Base-by-base conservation (phyloP, 2,888 invertebrate species). In the Watsonalla cultraria region DNA sequence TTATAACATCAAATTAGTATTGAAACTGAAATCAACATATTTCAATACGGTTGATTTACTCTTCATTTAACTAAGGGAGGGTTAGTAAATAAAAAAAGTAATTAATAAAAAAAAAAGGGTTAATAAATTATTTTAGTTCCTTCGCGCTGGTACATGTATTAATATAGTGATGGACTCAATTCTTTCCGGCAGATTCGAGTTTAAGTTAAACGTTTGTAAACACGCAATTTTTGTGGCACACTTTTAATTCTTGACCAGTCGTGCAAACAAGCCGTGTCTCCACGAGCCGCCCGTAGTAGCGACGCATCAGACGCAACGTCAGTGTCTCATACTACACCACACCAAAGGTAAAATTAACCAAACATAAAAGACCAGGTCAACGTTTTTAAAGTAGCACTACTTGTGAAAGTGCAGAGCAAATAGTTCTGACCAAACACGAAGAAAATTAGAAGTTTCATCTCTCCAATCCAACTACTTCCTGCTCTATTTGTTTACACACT, bases 321-420 rank as follows among this genome's bases (percentile, higher is more conserved):
- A 55, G 62, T 66, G 71, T 68, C 71, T 68, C 72, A 63, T 68
- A 74, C 66, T 48, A 49, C 48, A 48, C 48, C 13, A 70, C 71
- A 74, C 72, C 70, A 68, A 70, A 74, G 72, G 71, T 74, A 72
- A 82, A 84, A 83, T 84, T 80, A 80, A 75, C 81, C 78, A 80
- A 84, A 80, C 79, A 80, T 72, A 78, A 67, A 73, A 69, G 80
- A 80, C 76, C 83, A 79, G 84, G 84, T 86, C 85, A 86, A 84
- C 82, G 85, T 78, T 84, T 88, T 82, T 82, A 82, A 85, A 87
- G 86, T 87, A 86, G 87, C 86, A 77, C 81, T 77, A 79, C 66
- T 78, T 74, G 87, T 80, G 88, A 89, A 89, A 88, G 88, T 85
- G 76, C 73, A 82, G 79, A 80, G 74, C 81, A 86, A 86, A 87